Evolutionary conservation across 2,797 vertebrate genomes (phyloP).

Genomic region (Coendou prehensilis): DNA sequence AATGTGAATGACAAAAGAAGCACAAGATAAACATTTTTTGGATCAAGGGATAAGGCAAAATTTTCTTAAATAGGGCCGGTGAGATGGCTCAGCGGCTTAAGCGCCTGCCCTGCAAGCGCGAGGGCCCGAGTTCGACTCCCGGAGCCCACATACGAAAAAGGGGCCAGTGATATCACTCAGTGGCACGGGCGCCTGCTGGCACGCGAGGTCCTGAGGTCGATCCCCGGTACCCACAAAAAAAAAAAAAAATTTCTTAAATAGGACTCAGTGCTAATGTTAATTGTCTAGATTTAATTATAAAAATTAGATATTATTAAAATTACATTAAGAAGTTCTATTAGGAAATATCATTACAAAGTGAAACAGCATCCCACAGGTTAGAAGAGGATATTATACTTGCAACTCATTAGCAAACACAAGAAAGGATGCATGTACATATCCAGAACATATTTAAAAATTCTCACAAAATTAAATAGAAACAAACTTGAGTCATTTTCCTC

Average conservation of each 20-base stretch:
- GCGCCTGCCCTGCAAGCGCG: too few species aligned
- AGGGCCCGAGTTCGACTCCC: too few species aligned
- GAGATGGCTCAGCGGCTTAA: too few species aligned
- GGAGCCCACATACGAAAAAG: too few species aligned
- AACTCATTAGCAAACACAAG: not conserved
- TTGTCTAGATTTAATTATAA: not conserved
- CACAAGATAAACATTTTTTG: not conserved
- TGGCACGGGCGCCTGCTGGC: too few species aligned
- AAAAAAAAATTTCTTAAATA: not conserved
- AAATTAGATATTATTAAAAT: not conserved
- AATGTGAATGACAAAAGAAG: not conserved
- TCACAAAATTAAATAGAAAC: not conserved
- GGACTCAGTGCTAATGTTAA: not conserved
- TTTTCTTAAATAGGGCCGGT: not conserved
- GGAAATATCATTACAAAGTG: not conserved
- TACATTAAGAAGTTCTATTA: not conserved
- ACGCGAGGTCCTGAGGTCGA: too few species aligned
- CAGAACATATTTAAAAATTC: not conserved
- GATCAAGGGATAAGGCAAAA: not conserved
- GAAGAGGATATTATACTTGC: not conserved
- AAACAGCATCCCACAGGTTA: not conserved
- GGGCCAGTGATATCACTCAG: too few species aligned
- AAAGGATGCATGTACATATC: not conserved
- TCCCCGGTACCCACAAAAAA: too few species aligned
- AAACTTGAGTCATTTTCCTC: rapidly evolving